phyloP scores from a whole-genome alignment of 2,113 vertebrate species.

The Notechis scutatus region DNA sequence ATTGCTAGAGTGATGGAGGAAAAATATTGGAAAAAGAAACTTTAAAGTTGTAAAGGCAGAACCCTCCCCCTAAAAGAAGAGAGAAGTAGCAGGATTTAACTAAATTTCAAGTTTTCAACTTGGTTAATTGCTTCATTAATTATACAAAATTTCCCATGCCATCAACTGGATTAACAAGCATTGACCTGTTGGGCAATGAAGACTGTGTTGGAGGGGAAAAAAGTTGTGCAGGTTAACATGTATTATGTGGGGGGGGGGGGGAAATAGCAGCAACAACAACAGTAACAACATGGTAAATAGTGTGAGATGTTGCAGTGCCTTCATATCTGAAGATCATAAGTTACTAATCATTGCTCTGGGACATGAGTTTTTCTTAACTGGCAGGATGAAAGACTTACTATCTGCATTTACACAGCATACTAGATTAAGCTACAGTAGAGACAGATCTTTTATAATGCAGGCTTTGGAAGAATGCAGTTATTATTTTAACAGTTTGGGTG shows the following conservation, averaged over 20 bases:
- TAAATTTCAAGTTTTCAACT: neutral
- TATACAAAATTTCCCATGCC: neutral
- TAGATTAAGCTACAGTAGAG: neutral
- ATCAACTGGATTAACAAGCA: neutral
- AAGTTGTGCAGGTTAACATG: neutral
- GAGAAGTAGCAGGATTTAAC: neutral
- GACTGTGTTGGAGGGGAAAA: neutral
- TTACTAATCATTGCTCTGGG: neutral
- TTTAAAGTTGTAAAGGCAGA: neutral
- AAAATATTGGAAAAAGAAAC: conserved; percentile 3
- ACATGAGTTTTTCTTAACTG: neutral
- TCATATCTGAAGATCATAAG: neutral
- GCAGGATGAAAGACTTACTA: neutral
- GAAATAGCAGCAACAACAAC: neutral
- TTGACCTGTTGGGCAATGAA: neutral
- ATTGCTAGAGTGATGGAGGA: neutral
- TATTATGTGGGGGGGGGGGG: neutral
- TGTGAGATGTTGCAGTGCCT: neutral
- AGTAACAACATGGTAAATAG: neutral
- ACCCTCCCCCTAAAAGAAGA: neutral
- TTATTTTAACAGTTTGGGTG: neutral
- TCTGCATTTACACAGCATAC: neutral
- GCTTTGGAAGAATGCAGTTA: neutral
- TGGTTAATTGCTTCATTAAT: neutral
- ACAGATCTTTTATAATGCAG: neutral